A percentile compares a stretch with the other conserved stretches of the same genome.
Conservation (phyloP, 1,140 invertebrate genomes). For the Dinoponera quadriceps region DNA sequence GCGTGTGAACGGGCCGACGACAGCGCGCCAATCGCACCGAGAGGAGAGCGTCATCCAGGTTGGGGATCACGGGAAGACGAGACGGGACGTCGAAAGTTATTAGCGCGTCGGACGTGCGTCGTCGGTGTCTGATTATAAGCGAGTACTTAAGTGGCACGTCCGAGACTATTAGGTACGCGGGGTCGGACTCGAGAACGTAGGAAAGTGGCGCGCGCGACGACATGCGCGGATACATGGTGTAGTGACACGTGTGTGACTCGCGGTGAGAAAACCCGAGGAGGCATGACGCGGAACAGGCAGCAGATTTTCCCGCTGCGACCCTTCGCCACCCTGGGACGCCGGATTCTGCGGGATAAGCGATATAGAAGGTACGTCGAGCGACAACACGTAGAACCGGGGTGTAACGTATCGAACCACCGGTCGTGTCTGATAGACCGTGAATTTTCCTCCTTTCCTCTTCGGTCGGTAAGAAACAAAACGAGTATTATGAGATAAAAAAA, state of each 20-base stretch:
- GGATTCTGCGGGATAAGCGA: conserved; percentile 86
- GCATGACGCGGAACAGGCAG: conserved; percentile 87
- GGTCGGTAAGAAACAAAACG: too few relatives aligned
- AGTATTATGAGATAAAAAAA: not conserved
- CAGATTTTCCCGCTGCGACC: conserved; percentile 86
- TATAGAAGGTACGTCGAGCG: conserved; percentile 86
- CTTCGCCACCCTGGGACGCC: conserved; percentile 86
- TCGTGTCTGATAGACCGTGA: too few relatives aligned
- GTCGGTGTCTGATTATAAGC: conserved; percentile 34
- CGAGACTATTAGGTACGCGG: conserved; percentile 6
- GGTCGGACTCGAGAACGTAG: not conserved
- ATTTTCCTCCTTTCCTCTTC: too few relatives aligned
- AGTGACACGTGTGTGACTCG: not conserved
- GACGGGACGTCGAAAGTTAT: conserved; percentile 24
- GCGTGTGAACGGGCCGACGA: conserved; percentile 6
- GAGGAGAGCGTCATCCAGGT: too few relatives aligned
- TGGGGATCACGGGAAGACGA: too few relatives aligned
- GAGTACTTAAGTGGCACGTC: conserved; percentile 37
- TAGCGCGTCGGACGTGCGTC: not conserved
- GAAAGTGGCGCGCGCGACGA: conserved; percentile 7
- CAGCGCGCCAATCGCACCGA: not conserved
- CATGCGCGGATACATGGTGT: too few relatives aligned
- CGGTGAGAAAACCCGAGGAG: conserved; percentile 37
- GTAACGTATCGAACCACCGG: too few relatives aligned
- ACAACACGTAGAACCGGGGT: conserved; percentile 1